A percentile compares a stretch with the other conserved stretches of the same genome.
Conservation (phyloP, 1,140 invertebrate genomes). For the Brachionus rotundiformis region DNA sequence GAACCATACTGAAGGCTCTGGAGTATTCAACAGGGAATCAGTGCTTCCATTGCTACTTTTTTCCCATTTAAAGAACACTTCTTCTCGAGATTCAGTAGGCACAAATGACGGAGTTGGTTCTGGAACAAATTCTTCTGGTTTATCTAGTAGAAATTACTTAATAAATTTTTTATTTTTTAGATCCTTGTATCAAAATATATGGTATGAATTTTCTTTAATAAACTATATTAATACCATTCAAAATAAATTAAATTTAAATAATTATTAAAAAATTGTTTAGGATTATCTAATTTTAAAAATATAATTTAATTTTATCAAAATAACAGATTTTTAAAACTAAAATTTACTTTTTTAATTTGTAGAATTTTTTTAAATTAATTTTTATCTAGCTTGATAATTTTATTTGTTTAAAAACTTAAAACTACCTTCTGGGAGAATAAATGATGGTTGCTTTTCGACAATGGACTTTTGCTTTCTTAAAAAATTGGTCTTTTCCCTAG, state of each 20-base stretch:
- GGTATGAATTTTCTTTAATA: too few relatives aligned
- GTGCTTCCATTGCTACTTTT: constrained; percentile 31
- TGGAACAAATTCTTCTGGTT: background rate
- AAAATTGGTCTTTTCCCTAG: background rate
- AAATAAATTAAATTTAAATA: too few relatives aligned
- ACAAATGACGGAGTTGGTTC: background rate
- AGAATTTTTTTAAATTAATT: too few relatives aligned
- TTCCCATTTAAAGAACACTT: constrained; percentile 25
- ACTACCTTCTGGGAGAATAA: background rate
- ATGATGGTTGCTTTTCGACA: background rate
- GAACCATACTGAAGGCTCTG: background rate
- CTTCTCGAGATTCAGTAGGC: background rate
- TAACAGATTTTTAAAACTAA: too few relatives aligned
- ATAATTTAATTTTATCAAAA: too few relatives aligned
- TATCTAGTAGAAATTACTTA: background rate
- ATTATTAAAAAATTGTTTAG: too few relatives aligned
- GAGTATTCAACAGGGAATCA: background rate
- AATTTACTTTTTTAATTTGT: too few relatives aligned
- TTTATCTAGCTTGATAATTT: background rate
- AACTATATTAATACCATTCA: too few relatives aligned
- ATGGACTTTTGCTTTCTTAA: background rate
- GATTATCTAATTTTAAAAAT: too few relatives aligned
- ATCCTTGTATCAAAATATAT: too few relatives aligned
- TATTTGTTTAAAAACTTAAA: background rate
- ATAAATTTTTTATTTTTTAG: too few relatives aligned